Evolutionary conservation across 2,797 vertebrate species (phyloP).

Genomic region (Sebastes taczanowskii): DNA sequence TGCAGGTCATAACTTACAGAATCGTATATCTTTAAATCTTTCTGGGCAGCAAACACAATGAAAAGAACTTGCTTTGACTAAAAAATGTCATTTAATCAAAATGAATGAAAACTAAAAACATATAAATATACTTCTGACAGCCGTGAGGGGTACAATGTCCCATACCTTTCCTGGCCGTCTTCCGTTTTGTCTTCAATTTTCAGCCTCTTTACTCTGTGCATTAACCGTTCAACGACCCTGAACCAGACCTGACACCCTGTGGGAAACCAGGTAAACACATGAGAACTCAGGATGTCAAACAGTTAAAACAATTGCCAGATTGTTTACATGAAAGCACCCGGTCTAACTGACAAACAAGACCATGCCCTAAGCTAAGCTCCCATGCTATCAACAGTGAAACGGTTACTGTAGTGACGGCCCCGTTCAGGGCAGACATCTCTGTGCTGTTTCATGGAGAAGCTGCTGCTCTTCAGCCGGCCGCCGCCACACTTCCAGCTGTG

Average conservation of each 20-base stretch:
- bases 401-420: conserved; percentile 31
- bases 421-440: conserved; percentile 18
- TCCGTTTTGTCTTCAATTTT: conserved; percentile 90
- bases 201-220: conserved; percentile 95
- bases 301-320: background rate
- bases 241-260: conserved; percentile 86
- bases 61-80: background rate
- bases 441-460: conserved; percentile 49
- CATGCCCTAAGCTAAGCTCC: conserved; percentile 8
- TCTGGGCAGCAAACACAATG: too few species aligned
- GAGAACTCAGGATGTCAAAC: background rate
- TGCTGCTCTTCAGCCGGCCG: conserved; percentile 9
- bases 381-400: conserved; percentile 6
- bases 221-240: conserved; percentile 87
- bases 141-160: background rate
- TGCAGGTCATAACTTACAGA: background rate
- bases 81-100: background rate
- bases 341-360: background rate
- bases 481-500: background rate
- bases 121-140: background rate
- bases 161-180: conserved; percentile 88
- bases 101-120: background rate
- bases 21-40: background rate
- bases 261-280: conserved; percentile 19
- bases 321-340: background rate